Evolutionary conservation across 2,797 vertebrate genomes (phyloP).

Genomic region (Melanotaenia boesemani): DNA sequence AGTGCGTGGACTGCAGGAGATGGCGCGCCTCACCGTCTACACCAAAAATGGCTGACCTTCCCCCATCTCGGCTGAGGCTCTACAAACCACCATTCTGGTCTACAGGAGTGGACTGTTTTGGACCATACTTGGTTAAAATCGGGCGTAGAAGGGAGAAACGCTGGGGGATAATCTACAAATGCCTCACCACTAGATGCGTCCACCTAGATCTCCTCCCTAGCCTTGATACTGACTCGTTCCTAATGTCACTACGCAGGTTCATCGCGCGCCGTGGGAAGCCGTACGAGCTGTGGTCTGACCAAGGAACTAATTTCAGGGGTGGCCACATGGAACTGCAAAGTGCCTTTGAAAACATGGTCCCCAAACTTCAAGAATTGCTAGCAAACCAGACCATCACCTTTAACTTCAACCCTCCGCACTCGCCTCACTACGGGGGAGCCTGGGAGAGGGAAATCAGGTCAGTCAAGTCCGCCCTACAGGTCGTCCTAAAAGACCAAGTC

Average conservation of each 20-base stretch:
- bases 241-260: neutral
- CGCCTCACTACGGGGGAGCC: neutral
- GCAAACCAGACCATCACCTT: neutral
- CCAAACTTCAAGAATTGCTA: neutral
- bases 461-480: neutral
- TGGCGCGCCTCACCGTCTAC: too few species aligned
- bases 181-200: too few species aligned
- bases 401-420: neutral
- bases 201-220: neutral
- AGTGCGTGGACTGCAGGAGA: too few species aligned
- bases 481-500: neutral
- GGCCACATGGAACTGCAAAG: neutral
- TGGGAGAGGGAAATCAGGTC: neutral
- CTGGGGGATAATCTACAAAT: too few species aligned
- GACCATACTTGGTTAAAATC: too few species aligned
- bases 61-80: too few species aligned
- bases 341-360: neutral
- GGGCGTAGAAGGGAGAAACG: too few species aligned
- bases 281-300: too few species aligned
- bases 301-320: conserved; percentile 4
- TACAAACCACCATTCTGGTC: too few species aligned
- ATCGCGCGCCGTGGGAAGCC: too few species aligned
- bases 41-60: too few species aligned
- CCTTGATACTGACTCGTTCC: neutral
- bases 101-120: too few species aligned